phyloP scores from a whole-genome alignment of 2,888 invertebrate genomes.

The Leucophenga montana region DNA sequence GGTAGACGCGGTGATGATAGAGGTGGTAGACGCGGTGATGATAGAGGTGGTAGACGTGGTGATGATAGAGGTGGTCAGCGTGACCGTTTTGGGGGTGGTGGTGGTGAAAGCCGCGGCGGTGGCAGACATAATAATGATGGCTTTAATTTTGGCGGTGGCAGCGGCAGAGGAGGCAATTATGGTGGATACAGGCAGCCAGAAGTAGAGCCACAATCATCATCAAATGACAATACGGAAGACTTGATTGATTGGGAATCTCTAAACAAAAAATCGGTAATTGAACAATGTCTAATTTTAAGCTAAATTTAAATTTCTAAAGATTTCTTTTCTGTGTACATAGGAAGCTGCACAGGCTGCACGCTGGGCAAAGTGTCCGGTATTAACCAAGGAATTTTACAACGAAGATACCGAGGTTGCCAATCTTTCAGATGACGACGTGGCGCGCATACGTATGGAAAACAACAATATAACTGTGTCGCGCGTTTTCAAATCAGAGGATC shows the following conservation, averaged over 20 bases:
- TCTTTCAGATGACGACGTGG: slow-evolving; percentile 79
- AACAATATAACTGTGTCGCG: slow-evolving; percentile 84
- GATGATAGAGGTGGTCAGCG: background rate
- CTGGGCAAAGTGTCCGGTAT: slow-evolving; percentile 79
- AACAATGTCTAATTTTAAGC: background rate
- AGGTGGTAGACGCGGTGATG: background rate
- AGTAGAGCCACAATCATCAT: background rate
- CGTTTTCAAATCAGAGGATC: slow-evolving; percentile 75
- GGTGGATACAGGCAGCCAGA: background rate
- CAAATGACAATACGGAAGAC: slow-evolving; percentile 42
- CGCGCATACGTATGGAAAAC: slow-evolving; percentile 78
- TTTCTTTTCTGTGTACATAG: slow-evolving; percentile 61
- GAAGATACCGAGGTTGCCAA: slow-evolving; percentile 82
- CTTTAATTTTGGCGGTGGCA: background rate
- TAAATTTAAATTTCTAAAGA: background rate
- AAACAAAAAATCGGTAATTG: slow-evolving; percentile 60
- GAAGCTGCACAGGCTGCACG: slow-evolving; percentile 76
- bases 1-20: background rate
- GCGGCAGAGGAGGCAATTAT: background rate
- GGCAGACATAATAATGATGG: slow-evolving; percentile 11
- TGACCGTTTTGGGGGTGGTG: background rate
- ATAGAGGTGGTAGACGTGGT: slow-evolving; percentile 7
- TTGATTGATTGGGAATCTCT: slow-evolving; percentile 65
- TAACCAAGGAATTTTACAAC: slow-evolving; percentile 87
- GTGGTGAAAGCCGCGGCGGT: slow-evolving; percentile 12